These are phyloP conservation scores for Psittacula echo DNA, from an alignment of 2,797 vertebrate species.

Conservation along the genomic window DNA sequence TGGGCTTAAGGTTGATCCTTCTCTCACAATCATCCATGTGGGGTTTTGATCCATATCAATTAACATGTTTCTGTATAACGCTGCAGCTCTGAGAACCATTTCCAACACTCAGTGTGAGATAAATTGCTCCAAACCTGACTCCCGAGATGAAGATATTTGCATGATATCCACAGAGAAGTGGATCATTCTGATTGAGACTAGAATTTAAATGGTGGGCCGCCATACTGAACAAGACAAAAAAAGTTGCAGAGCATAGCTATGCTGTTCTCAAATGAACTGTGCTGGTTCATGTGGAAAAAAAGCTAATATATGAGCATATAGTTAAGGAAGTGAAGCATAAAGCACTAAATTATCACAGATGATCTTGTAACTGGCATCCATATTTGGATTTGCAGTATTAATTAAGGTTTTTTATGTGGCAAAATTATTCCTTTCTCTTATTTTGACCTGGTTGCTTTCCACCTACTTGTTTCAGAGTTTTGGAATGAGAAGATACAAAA, in stretches of 20 bases:
- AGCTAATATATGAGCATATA: background rate
- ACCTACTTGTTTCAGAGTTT: background rate
- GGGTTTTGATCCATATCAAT: background rate
- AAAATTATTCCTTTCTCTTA: background rate
- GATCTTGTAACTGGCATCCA: background rate
- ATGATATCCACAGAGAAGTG: background rate
- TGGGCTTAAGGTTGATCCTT: accelerated
- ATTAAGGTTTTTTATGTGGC: background rate
- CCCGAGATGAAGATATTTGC: background rate
- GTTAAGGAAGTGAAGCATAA: background rate
- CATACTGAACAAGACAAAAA: background rate
- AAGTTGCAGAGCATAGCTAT: background rate
- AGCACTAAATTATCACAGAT: background rate
- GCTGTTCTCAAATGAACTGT: background rate
- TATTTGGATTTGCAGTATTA: background rate
- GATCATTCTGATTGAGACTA: background rate
- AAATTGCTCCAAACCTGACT: background rate
- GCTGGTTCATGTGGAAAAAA: background rate
- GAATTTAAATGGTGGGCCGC: background rate
- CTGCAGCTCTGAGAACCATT: background rate
- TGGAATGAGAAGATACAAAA: background rate
- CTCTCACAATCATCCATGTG: background rate
- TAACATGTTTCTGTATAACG: background rate
- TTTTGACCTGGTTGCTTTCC: background rate
- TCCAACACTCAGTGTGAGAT: background rate